These are phyloP conservation scores for Nasonia giraulti DNA, from an alignment of 1,140 invertebrate genomes.

Conservation along the genomic window DNA sequence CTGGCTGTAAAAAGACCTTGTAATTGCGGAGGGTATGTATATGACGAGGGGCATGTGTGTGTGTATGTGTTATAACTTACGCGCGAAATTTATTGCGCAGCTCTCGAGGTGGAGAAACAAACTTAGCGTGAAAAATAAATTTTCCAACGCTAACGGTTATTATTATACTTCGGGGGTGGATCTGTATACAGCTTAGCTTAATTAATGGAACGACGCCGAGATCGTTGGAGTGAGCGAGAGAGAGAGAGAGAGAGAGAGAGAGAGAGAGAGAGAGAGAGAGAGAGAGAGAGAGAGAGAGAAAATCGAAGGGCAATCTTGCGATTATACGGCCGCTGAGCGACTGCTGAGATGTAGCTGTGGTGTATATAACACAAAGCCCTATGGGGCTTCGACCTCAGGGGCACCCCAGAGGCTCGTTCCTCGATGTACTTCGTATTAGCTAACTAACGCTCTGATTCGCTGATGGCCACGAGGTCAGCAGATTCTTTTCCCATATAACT, in stretches of 20 bases:
- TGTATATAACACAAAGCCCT: constrained; percentile 5
- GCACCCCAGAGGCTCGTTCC: constrained; percentile 63
- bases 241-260: neutral
- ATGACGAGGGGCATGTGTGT: neutral
- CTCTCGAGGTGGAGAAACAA: neutral
- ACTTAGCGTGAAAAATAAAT: too few species aligned
- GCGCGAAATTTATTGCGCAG: too few species aligned
- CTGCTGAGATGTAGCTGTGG: neutral
- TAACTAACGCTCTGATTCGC: constrained; percentile 68
- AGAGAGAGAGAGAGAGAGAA: neutral
- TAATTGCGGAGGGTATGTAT: constrained; percentile 1
- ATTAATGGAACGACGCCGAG: constrained; percentile 2
- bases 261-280: neutral
- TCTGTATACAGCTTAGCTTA: neutral
- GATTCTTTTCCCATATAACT: too few species aligned
- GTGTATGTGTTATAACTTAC: neutral
- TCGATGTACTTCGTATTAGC: constrained; percentile 62
- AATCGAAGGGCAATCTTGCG: neutral
- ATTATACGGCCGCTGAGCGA: neutral
- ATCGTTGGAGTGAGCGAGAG: neutral
- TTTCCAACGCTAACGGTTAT: too few species aligned
- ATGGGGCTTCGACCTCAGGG: neutral
- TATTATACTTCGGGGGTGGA: neutral
- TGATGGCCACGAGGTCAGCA: constrained; percentile 30
- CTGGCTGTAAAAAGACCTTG: constrained; percentile 23